A percentile compares a stretch with the other conserved stretches of the same genome.
These are phyloP conservation scores for Chiridota heheva DNA, from an alignment of 35 echinoderm and acorn worm species.

Conservation along the genomic window DNA sequence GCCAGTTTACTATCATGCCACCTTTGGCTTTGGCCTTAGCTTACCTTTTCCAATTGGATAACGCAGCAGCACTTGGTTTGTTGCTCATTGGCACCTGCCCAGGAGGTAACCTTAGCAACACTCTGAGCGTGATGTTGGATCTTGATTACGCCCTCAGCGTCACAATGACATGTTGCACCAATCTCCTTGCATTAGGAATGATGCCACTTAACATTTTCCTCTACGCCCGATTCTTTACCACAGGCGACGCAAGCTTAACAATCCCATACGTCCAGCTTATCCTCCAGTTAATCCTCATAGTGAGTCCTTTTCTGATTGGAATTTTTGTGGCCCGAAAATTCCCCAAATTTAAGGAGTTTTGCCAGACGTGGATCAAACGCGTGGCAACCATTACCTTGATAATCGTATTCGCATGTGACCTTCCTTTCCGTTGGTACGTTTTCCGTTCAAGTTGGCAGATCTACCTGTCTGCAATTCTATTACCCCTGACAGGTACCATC, in stretches of 20 bases:
- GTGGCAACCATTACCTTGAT: constrained; percentile 4
- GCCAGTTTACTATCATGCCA: constrained; percentile 51
- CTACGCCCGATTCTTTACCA: constrained; percentile 18
- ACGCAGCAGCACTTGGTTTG: constrained; percentile 17
- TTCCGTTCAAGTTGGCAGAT: constrained; percentile 21
- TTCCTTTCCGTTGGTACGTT: constrained; percentile 26
- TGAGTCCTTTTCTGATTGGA: constrained; percentile 35
- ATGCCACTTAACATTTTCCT: constrained; percentile 63
- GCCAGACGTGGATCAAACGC: constrained; percentile 4
- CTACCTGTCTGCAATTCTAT: not conserved
- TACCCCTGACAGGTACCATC: constrained; percentile 30
- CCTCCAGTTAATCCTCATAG: constrained; percentile 13
- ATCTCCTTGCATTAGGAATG: constrained; percentile 54
- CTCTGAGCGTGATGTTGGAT: constrained; percentile 26
- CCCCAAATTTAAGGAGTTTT: constrained; percentile 14
- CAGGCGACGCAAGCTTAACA: not conserved
- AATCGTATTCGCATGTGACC: not conserved
- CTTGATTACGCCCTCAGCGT: constrained; percentile 42
- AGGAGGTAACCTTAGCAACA: constrained; percentile 41
- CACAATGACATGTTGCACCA: constrained; percentile 45
- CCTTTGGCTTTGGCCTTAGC: constrained; percentile 3
- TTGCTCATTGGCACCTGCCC: constrained; percentile 27
- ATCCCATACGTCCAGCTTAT: constrained; percentile 30
- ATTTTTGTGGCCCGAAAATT: constrained; percentile 21
- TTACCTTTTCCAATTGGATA: not conserved